These are phyloP conservation scores for Xiphias gladius DNA, from an alignment of 2,113 vertebrate species.

Conservation along the genomic window DNA sequence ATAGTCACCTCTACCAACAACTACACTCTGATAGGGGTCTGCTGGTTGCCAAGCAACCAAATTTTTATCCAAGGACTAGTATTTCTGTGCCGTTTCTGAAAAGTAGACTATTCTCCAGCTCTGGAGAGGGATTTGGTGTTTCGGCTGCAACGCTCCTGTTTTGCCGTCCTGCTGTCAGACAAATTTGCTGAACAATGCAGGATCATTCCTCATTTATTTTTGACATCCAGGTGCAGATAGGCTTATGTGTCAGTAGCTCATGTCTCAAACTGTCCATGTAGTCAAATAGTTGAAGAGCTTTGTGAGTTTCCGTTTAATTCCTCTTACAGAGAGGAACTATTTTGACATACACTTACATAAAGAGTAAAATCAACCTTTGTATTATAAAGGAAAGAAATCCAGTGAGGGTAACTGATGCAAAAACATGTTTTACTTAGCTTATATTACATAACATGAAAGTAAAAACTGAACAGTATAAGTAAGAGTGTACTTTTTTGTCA, in stretches of 20 bases:
- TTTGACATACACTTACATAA: background rate
- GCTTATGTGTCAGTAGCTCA: background rate
- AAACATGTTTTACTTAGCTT: background rate
- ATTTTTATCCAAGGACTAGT: constrained; percentile 39
- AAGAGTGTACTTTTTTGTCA: background rate
- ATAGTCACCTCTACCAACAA: constrained; percentile 17
- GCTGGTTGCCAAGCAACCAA: constrained; percentile 69
- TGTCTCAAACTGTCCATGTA: background rate
- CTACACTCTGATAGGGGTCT: constrained; percentile 25
- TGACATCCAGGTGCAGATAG: background rate
- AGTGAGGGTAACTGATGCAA: background rate
- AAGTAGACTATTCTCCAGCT: constrained; percentile 26
- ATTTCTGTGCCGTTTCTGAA: constrained; percentile 18
- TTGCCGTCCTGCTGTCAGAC: background rate
- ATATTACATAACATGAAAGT: background rate
- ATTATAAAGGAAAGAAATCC: background rate
- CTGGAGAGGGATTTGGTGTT: background rate
- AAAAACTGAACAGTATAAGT: background rate
- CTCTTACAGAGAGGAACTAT: constrained; percentile 4
- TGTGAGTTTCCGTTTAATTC: background rate
- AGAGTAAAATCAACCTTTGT: background rate
- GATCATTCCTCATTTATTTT: background rate
- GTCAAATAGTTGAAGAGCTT: background rate
- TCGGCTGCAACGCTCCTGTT: background rate
- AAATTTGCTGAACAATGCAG: background rate